These are phyloP conservation scores for Tyto alba DNA, from an alignment of 2,113 vertebrate species.

Conservation along the genomic window DNA sequence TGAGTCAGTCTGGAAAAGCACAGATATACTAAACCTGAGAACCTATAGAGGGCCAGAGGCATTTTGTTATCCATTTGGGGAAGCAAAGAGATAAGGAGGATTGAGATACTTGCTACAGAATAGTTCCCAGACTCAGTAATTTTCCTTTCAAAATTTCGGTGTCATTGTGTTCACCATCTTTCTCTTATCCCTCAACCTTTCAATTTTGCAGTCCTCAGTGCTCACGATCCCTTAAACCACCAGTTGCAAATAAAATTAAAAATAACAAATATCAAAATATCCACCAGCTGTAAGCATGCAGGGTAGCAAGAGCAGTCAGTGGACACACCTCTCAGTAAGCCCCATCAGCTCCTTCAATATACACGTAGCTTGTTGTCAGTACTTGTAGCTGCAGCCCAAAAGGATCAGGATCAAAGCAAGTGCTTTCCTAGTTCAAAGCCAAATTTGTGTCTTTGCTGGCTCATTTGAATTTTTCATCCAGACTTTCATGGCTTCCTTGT, in stretches of 20 bases:
- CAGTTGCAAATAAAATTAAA: background rate
- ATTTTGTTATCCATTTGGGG: conserved; percentile 23
- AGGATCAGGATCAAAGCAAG: conserved; percentile 65
- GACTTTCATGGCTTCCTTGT: conserved; percentile 60
- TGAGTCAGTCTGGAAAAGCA: conserved; percentile 11
- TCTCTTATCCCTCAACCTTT: background rate
- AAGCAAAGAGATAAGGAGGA: conserved; percentile 33
- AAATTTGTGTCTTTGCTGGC: conserved; percentile 65
- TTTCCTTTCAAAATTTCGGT: conserved; percentile 18
- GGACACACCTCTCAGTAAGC: conserved; percentile 15
- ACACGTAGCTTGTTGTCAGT: conserved; percentile 60
- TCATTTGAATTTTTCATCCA: conserved; percentile 63
- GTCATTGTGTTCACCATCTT: background rate
- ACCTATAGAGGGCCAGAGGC: conserved; percentile 5
- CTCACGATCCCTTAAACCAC: background rate
- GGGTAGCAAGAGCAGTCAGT: background rate
- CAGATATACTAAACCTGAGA: conserved; percentile 2
- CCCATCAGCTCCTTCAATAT: background rate
- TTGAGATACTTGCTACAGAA: conserved; percentile 14
- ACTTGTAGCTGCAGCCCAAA: conserved; percentile 54
- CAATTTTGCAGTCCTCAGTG: background rate
- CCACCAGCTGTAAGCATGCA: background rate
- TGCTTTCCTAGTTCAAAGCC: conserved; percentile 63
- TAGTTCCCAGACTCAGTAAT: conserved; percentile 6
- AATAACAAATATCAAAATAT: background rate